A percentile compares a stretch with the other conserved stretches of the same genome.
These are phyloP conservation scores for Meloidogyne exigua DNA, from an alignment of 1,140 invertebrate genomes.

Conservation along the genomic window DNA sequence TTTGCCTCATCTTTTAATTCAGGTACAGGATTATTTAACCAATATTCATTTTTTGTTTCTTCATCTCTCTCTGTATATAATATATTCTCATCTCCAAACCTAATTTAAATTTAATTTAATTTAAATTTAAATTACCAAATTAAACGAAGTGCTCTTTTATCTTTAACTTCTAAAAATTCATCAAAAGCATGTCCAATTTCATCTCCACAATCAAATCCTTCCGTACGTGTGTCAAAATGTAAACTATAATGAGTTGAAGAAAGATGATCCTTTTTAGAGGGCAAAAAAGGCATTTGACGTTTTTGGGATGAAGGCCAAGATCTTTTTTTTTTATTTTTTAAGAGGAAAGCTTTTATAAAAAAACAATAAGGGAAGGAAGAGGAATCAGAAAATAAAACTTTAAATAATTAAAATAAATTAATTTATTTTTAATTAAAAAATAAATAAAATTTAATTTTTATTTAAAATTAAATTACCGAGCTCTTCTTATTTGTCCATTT, in stretches of 20 bases:
- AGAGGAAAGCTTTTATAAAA: no score
- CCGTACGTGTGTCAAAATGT: slow-evolving; percentile 25
- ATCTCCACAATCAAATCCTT: slow-evolving; percentile 52
- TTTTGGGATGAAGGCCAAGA: neutral
- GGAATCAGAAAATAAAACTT: no score
- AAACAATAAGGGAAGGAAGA: no score
- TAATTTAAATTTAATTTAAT: neutral
- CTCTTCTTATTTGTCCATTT: slow-evolving; percentile 11
- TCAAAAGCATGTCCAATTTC: slow-evolving; percentile 44
- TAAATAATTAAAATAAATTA: no score
- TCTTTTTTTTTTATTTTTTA: no score
- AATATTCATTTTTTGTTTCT: slow-evolving; percentile 1
- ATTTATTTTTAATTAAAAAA: no score
- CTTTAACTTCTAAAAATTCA: slow-evolving; percentile 36
- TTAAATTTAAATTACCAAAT: neutral
- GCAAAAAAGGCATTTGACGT: neutral
- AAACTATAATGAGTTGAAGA: slow-evolving; percentile 16
- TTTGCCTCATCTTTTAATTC: slow-evolving; percentile 42
- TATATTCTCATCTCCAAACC: neutral
- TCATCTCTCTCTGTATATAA: slow-evolving; percentile 45
- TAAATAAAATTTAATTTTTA: no score
- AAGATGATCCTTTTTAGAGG: neutral
- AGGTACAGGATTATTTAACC: slow-evolving; percentile 41
- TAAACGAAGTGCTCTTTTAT: slow-evolving; percentile 15
- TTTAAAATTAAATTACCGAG: neutral